Evolutionary conservation across 1,140 invertebrate genomes (phyloP), one percentile per base, ranked within the genome.

Genomic region (Philopotamus ludificatus): DNA sequence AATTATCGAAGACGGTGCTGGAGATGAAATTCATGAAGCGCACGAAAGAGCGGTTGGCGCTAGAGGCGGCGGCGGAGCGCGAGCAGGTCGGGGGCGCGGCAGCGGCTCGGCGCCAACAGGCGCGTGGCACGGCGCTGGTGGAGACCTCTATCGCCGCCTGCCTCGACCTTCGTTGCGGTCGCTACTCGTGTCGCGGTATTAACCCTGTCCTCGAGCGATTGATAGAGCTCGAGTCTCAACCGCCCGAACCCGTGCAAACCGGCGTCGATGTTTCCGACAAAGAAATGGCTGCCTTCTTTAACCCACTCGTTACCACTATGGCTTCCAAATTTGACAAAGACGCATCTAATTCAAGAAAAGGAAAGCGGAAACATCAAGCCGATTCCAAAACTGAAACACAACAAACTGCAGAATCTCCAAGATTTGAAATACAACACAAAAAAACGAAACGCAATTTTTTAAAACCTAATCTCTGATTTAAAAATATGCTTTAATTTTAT

Each of bases 1-100:
- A 80, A 42, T 73, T 91, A 26, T 89, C 89, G 0, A 89, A 88
- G 73, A 82, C 84, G 9, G 83, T 90, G 53, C 73, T 91, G 65
- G 85, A 89, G 63, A 91, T 91, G 89, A 89, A 89, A 84, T 96
- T 96, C 77, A 96, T 96, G 93, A 90, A 92, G 76, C 87, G 86
- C 73, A 92, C 89, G 28, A 94, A 92, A 78, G 87, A 92, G 45
- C 87, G 90, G 73, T 84, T 90, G 10, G 86, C 90, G 69, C 86
- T 88, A 73, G 87, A 93, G 76, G 73, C 84, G 44, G 87, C 88
- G 77, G 88, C 91, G 74, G 42, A 18, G 1, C 23, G 12, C 7
- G 42, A 47, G 41, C 28, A 84, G 85, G 69, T 87, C 87, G 81
- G 86, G 83, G 83, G 84, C 39, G 82, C 83, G 73, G 85, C 86